phyloP scores from a whole-genome alignment of 2,888 invertebrate species.

The Sycophila texana region DNA sequence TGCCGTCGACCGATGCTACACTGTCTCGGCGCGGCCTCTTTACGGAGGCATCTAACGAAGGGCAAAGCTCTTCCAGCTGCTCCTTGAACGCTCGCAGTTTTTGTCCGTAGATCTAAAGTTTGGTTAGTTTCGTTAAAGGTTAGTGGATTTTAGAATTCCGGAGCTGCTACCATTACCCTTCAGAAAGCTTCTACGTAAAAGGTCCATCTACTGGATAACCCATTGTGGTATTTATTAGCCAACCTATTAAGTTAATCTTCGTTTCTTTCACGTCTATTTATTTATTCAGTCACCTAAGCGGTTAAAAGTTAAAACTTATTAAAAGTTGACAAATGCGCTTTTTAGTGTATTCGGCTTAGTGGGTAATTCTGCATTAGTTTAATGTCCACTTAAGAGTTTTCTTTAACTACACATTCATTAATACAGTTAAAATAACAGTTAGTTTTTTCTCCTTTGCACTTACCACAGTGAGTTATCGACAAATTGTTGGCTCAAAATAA shows the following conservation, averaged over 20 bases:
- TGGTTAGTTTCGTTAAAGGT: conserved; percentile 79
- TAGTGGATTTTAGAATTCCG: conserved; percentile 73
- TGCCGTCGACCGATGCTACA: conserved; percentile 82
- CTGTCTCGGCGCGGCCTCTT: conserved; percentile 71
- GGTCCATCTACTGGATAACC: conserved; percentile 58
- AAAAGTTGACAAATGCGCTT: too few species aligned
- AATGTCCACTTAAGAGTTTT: neutral
- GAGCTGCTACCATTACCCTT: conserved; percentile 66
- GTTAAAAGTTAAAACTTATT: too few species aligned
- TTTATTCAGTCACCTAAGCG: too few species aligned
- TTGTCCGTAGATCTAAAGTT: conserved; percentile 89
- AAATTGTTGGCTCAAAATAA: neutral
- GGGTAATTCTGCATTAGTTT: neutral
- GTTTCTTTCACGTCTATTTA: too few species aligned
- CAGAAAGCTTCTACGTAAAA: conserved; percentile 59
- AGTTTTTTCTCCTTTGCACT: neutral
- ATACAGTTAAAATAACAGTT: neutral
- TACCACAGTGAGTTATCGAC: conserved; percentile 62
- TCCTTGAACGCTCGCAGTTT: conserved; percentile 90
- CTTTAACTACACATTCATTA: conserved; percentile 35
- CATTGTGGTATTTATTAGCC: conserved; percentile 63
- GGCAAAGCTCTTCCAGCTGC: conserved; percentile 89
- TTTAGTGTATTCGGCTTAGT: too few species aligned
- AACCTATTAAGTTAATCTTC: too few species aligned
- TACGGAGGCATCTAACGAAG: conserved; percentile 83